Base-by-base conservation (phyloP, 2,797 vertebrate genomes). In the Anolis apletophallus region DNA sequence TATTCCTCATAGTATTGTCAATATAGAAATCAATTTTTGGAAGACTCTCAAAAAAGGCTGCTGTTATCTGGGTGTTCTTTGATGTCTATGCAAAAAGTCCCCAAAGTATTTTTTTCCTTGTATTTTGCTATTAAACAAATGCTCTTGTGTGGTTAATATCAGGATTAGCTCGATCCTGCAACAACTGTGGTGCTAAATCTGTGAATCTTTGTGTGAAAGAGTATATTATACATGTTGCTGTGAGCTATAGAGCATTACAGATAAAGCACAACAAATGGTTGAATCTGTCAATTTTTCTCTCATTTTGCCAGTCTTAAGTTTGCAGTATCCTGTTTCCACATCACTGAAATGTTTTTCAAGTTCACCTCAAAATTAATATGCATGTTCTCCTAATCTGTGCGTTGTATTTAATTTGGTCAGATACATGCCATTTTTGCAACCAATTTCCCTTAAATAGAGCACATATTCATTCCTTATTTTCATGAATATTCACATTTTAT, bases 1-100 rank as follows among this genome's bases (percentile, higher is more conserved):
- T 80, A 86, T 86, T 83, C 5, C 88, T 88, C 34, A 67, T 88
- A 29, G n/a, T 82, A 78, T 89, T 74, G 86, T 85, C 81, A 88
- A 52, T 67, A 80, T 59, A 4, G 80, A 86, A 84, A 67, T 80
- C 67, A 19, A 7, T 78, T 87, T 64, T 73, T 74, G 78, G 52
- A 6, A 68, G 36, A 77, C 21, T 29, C 69, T 81, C 77, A 82
- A 88, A 73, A 79, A 73, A 82, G 52, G 23, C 5, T 50, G 21
- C 88, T 89, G 77, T 71, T 89, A 55, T 61, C n/a, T 90, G 82
- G 17, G 59, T 54, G 55, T 83, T 88, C 16, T 85, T 88, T 83
- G 32, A 10, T 23, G 76, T 34, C 68, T 73, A 54, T 79, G 77
- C 32, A 88, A 86, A 74, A 19, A 46, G 23, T 29, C 52, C 34